Conservation (phyloP, 2,888 invertebrate genomes). For the Sepioteuthis lessoniana region DNA sequence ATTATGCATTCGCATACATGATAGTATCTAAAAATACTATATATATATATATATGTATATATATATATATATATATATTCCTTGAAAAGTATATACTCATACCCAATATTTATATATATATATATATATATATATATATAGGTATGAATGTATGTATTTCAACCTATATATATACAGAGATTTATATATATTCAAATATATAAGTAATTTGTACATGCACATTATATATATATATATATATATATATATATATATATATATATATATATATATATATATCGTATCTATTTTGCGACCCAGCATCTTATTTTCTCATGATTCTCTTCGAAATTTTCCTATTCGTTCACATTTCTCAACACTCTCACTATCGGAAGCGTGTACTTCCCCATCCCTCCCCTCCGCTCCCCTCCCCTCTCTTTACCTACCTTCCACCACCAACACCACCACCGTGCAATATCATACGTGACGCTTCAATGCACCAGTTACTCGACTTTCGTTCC, state of each 20-base stretch:
- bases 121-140: background rate
- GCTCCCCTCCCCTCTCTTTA: no score
- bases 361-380: background rate
- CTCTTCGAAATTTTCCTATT: background rate
- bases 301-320: background rate
- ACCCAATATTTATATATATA: background rate
- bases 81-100: background rate
- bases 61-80: background rate
- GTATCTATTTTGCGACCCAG: background rate
- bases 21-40: no score
- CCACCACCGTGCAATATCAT: background rate
- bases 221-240: background rate
- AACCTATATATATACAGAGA: background rate
- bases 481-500: constrained; percentile 18
- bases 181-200: background rate
- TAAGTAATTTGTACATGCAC: background rate
- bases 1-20: no score
- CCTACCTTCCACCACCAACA: no score
- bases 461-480: background rate
- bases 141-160: background rate
- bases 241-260: background rate
- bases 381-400: background rate
- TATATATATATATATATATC: no score
- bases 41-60: background rate
- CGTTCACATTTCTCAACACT: constrained; percentile 12